These are phyloP conservation scores for Carcina quercana DNA, from an alignment of 2,888 invertebrate species.

Conservation along the genomic window DNA sequence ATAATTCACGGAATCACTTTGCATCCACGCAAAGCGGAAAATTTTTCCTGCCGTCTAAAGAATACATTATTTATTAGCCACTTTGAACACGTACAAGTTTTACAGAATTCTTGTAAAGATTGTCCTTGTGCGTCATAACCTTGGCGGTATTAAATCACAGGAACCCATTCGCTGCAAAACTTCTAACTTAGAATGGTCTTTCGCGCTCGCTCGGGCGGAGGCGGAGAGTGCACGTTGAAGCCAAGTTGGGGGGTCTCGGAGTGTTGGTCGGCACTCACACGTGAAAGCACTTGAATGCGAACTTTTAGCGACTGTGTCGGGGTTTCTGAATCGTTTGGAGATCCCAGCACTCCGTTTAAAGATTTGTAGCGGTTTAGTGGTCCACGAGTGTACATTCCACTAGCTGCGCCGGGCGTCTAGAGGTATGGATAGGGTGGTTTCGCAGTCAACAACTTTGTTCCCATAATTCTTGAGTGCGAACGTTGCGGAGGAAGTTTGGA, in stretches of 20 bases:
- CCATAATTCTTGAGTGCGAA: too few relatives aligned
- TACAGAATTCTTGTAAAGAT: constrained; percentile 42
- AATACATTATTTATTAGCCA: constrained; percentile 13
- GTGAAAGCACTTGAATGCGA: constrained; percentile 65
- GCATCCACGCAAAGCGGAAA: constrained; percentile 9
- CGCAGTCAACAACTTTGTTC: too few relatives aligned
- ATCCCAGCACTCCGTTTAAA: constrained; percentile 41
- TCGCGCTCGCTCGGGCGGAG: constrained; percentile 1
- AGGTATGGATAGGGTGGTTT: too few relatives aligned
- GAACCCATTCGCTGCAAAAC: constrained; percentile 35
- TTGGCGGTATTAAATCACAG: constrained; percentile 55
- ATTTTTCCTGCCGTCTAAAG: constrained; percentile 3
- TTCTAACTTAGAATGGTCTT: constrained; percentile 29
- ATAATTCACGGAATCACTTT: constrained; percentile 10
- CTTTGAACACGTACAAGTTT: constrained; percentile 29
- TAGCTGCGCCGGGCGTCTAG: constrained; percentile 1
- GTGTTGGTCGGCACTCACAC: constrained; percentile 29
- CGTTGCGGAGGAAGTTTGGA: too few relatives aligned
- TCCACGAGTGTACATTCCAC: constrained; percentile 38
- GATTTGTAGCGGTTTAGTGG: constrained; percentile 58
- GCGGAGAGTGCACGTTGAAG: constrained; percentile 10
- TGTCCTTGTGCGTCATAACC: constrained; percentile 47
- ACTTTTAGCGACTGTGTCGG: constrained; percentile 65
- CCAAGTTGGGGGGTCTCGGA: constrained; percentile 19
- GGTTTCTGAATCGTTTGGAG: constrained; percentile 50